Evolutionary conservation across 2,113 vertebrate species (phyloP).

Genomic region (Halcyon malimbica): DNA sequence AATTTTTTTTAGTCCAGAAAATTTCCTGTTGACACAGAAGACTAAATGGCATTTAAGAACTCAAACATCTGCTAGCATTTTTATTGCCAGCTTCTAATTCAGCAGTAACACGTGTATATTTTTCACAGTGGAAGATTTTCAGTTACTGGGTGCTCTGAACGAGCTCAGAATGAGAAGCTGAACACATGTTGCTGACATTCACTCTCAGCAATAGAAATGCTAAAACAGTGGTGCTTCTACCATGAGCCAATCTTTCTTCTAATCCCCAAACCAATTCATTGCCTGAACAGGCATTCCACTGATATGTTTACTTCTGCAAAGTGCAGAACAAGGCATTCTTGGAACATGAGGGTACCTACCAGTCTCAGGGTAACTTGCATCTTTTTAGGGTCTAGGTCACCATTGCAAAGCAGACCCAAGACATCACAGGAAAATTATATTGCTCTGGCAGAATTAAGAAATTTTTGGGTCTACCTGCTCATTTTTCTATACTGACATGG

Average conservation of each 20-base stretch:
- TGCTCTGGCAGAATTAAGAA: not conserved
- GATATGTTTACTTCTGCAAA: not conserved
- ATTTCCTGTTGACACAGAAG: not conserved
- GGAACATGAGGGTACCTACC: not conserved
- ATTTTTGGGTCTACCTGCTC: not conserved
- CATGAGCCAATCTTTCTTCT: not conserved
- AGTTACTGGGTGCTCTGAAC: not conserved
- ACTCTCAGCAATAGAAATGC: not conserved
- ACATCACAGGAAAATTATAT: not conserved
- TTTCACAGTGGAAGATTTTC: not conserved
- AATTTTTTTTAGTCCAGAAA: not conserved
- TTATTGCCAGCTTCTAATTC: slow-evolving; percentile 23
- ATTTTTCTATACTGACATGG: not conserved
- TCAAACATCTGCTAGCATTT: not conserved
- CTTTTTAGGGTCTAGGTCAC: not conserved
- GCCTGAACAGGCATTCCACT: not conserved
- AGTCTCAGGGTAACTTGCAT: not conserved
- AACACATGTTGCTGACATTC: not conserved
- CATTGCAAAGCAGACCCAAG: not conserved
- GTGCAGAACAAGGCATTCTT: not conserved
- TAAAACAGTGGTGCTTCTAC: not conserved
- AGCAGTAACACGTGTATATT: not conserved
- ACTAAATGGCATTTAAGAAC: not conserved
- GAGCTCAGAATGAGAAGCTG: not conserved
- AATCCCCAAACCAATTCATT: not conserved